phyloP scores from a whole-genome alignment of 2,113 vertebrate genomes.

The Cisticola juncidis region DNA sequence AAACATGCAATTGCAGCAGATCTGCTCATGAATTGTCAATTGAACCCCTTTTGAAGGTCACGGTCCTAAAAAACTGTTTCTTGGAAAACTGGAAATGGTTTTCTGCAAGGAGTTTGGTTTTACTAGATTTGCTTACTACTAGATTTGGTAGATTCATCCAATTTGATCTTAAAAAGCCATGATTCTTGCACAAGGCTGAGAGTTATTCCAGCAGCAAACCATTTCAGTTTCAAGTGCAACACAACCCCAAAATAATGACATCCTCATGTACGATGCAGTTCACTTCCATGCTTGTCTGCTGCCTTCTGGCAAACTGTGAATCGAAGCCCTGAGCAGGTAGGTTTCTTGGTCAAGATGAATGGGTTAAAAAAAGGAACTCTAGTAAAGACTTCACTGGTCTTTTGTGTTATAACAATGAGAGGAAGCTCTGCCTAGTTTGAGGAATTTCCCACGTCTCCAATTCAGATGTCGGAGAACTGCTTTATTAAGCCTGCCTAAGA shows the following conservation, averaged over 20 bases:
- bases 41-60: neutral
- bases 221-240: neutral
- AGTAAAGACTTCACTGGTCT: slow-evolving; percentile 27
- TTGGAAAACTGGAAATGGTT: neutral
- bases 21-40: neutral
- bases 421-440: slow-evolving; percentile 74
- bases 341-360: slow-evolving; percentile 27
- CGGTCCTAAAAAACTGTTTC: neutral
- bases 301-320: neutral
- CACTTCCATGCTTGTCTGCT: neutral
- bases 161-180: neutral
- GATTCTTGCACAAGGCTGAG: neutral
- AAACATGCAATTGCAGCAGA: neutral
- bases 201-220: neutral
- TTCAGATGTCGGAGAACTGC: slow-evolving; percentile 66
- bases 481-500: slow-evolving; percentile 56
- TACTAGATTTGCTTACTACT: too few relatives aligned
- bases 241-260: neutral
- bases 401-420: slow-evolving; percentile 75
- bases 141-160: neutral
- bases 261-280: neutral
- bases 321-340: neutral
- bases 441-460: slow-evolving; percentile 78
- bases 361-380: slow-evolving; percentile 65
- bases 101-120: neutral